These are phyloP conservation scores for Dolichomitus sp. DNA, from an alignment of 2,888 invertebrate genomes.

Conservation along the genomic window DNA sequence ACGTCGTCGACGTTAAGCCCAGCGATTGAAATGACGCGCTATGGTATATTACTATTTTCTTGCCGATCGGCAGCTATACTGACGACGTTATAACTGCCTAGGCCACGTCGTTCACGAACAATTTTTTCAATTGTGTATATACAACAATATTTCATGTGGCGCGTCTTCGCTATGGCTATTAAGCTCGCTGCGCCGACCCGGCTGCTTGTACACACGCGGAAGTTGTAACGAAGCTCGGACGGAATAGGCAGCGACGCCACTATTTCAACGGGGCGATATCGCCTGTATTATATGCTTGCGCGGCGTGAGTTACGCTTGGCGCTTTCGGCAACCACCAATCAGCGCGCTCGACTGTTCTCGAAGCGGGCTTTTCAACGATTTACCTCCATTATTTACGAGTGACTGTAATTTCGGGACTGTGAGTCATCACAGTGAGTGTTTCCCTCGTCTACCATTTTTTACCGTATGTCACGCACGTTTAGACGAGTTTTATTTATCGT, in stretches of 20 bases:
- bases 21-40: not conserved
- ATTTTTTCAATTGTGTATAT: not conserved
- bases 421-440: not conserved
- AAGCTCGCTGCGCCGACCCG: not conserved
- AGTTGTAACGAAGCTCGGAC: constrained; percentile 37
- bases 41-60: not conserved
- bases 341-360: not conserved
- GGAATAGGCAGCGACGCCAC: constrained; percentile 12
- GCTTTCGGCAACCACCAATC: constrained; percentile 29
- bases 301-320: constrained; percentile 12
- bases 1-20: not conserved
- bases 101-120: not conserved
- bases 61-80: not conserved
- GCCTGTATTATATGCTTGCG: constrained; percentile 1
- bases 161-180: not conserved
- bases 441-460: not conserved
- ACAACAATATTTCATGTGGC: not conserved
- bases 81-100: not conserved
- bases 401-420: not conserved
- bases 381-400: too few species aligned
- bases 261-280: not conserved
- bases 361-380: constrained; percentile 24
- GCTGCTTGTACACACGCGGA: constrained; percentile 50
- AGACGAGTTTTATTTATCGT: not conserved
- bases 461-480: not conserved